These are phyloP conservation scores for Nasonia vitripennis DNA, from an alignment of 1,140 invertebrate genomes.

Conservation along the genomic window DNA sequence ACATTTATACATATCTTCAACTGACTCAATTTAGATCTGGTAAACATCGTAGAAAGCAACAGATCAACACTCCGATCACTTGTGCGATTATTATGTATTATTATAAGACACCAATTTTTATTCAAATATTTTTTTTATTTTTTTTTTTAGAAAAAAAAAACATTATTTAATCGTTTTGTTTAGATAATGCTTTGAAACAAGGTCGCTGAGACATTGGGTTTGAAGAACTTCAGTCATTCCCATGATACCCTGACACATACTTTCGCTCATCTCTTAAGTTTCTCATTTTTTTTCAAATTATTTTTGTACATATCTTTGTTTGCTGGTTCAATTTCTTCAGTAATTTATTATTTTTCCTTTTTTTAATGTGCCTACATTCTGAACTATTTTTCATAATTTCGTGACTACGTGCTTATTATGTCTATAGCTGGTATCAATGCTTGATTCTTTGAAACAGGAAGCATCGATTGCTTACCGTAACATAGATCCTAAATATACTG, in stretches of 20 bases:
- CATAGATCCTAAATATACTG: not conserved
- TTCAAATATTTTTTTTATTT: not conserved
- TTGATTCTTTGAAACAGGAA: not conserved
- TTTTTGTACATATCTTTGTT: conserved; percentile 18
- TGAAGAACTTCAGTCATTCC: conserved; percentile 70
- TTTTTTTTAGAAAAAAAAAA: not conserved
- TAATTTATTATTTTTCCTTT: conserved; percentile 10
- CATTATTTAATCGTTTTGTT: conserved; percentile 19
- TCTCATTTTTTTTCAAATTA: not conserved
- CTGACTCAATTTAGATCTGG: not conserved
- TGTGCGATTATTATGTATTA: not conserved
- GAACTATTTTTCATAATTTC: conserved; percentile 22
- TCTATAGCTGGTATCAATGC: not conserved
- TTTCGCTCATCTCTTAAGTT: conserved; percentile 47
- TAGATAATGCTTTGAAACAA: conserved; percentile 56
- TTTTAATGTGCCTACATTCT: not conserved
- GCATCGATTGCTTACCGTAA: conserved; percentile 18
- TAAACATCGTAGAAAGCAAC: conserved; percentile 9
- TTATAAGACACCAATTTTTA: not conserved
- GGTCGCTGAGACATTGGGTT: conserved; percentile 75
- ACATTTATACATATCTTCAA: conserved; percentile 18
- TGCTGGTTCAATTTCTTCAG: not conserved
- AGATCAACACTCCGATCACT: conserved; percentile 3
- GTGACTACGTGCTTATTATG: not conserved
- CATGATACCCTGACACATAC: conserved; percentile 57